Percentiles rank a stretch among this genome's conserved stretches.
These are phyloP conservation scores for Oostethus manadensis DNA, from an alignment of 2,113 vertebrate species.

Conservation along the genomic window DNA sequence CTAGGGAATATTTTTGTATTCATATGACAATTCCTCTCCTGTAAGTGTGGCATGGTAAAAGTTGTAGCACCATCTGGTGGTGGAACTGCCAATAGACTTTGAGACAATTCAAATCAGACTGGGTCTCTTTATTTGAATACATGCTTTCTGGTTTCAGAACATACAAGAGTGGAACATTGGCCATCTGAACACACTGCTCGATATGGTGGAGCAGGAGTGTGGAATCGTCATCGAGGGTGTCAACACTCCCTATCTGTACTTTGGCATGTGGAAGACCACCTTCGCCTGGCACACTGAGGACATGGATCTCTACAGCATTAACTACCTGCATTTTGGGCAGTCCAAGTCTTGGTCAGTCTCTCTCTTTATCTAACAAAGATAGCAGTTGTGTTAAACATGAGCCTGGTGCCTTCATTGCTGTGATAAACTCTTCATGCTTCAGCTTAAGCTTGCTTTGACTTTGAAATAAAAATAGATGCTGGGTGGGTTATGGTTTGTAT, in stretches of 20 bases:
- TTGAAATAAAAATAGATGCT: too few relatives aligned
- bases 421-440: too few relatives aligned
- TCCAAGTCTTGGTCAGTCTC: conserved; percentile 91
- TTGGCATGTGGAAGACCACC: conserved; percentile 99
- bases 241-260: conserved; percentile 97
- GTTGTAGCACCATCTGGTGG: conserved; percentile 44
- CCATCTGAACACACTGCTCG: conserved; percentile 87
- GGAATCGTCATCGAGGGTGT: conserved; percentile 97
- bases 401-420: too few relatives aligned
- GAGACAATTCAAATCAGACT: not conserved
- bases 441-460: too few relatives aligned
- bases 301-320: conserved; percentile 99
- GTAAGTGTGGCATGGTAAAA: not conserved
- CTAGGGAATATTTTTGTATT: too few relatives aligned
- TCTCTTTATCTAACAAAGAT: not conserved
- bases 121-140: not conserved
- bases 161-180: conserved; percentile 94
- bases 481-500: too few relatives aligned
- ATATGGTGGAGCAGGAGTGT: conserved; percentile 98
- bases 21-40: too few relatives aligned
- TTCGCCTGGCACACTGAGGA: conserved; percentile 99
- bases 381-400: too few relatives aligned
- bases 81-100: not conserved
- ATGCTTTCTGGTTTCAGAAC: conserved; percentile 63
- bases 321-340: conserved; percentile 97